These are phyloP conservation scores for Aleadryas rufinucha DNA, from an alignment of 2,113 vertebrate genomes.

Conservation along the genomic window DNA sequence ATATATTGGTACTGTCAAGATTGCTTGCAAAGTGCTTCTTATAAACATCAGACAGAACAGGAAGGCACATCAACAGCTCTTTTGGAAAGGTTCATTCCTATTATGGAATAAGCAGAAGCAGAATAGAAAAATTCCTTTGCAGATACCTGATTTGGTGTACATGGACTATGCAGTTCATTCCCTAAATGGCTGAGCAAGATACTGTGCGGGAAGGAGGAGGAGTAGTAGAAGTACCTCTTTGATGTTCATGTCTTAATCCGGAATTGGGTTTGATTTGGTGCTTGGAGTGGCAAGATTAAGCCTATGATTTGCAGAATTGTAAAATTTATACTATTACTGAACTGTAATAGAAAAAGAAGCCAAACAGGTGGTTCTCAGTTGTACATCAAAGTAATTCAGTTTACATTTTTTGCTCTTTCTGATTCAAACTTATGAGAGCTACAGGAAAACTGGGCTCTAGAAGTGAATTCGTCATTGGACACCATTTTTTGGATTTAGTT, in stretches of 20 bases:
- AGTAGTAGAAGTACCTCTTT: background rate
- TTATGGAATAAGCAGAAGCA: background rate
- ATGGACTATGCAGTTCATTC: background rate
- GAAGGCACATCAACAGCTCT: background rate
- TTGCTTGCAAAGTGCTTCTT: background rate
- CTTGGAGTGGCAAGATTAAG: background rate
- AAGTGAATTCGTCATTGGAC: background rate
- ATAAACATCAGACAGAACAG: background rate
- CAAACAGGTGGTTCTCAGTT: background rate
- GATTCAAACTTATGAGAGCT: background rate
- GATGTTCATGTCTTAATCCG: background rate
- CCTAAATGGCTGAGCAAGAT: background rate
- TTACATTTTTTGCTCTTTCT: background rate
- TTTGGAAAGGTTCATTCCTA: background rate
- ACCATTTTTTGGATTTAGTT: background rate
- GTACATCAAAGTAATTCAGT: background rate
- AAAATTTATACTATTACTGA: background rate
- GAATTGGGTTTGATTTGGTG: constrained; percentile 14
- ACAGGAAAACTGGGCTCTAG: background rate
- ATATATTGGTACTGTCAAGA: background rate
- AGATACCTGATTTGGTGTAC: background rate
- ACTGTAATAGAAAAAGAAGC: background rate
- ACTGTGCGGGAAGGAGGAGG: background rate
- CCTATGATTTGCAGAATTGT: background rate
- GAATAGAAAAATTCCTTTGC: background rate